A percentile compares a stretch with the other conserved stretches of the same genome.
Evolutionary conservation across 2,797 vertebrate genomes (phyloP).

Genomic region (Pangasius sanitwongsei): DNA sequence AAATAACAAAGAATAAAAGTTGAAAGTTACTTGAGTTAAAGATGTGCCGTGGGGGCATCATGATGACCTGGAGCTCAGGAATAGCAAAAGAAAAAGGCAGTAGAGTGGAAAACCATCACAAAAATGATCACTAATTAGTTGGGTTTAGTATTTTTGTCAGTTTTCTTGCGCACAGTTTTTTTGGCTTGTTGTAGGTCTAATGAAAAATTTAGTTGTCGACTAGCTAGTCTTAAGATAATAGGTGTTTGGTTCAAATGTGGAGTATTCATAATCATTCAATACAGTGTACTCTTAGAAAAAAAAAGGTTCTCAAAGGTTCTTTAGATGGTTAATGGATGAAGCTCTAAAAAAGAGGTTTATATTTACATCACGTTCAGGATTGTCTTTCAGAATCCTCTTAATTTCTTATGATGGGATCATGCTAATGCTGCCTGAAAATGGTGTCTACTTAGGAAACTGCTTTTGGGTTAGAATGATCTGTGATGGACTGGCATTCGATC

Average conservation of each 20-base stretch:
- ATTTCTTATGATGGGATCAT: neutral
- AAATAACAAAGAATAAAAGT: neutral
- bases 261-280: neutral
- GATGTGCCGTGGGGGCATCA: neutral
- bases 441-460: neutral
- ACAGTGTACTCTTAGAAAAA: neutral
- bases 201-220: neutral
- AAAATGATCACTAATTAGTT: neutral
- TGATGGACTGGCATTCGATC: neutral
- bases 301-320: neutral
- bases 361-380: neutral
- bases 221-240: neutral
- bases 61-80: neutral
- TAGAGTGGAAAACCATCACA: neutral
- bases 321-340: neutral
- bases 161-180: neutral
- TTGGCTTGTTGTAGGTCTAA: neutral
- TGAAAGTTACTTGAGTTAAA: neutral
- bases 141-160: neutral
- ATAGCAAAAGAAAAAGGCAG: neutral
- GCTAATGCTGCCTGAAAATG: neutral
- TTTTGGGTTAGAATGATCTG: neutral
- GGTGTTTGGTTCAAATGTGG: neutral
- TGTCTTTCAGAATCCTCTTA: neutral
- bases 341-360: neutral